Conservation (phyloP, 2,888 invertebrate genomes). For the Labia minor region DNA sequence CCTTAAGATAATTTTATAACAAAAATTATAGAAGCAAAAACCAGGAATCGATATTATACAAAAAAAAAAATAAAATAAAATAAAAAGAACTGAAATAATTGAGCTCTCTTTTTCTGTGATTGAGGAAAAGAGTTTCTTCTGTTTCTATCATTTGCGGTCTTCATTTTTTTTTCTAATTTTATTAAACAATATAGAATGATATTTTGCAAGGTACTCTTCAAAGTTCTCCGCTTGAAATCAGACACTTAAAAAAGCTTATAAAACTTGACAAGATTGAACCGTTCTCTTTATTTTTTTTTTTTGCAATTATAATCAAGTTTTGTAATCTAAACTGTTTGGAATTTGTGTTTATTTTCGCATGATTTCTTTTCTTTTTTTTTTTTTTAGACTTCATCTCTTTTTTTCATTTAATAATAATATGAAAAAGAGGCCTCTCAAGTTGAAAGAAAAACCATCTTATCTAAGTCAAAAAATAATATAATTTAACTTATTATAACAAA, state of each 20-base stretch:
- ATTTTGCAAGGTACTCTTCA: too few relatives aligned
- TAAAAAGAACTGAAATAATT: too few relatives aligned
- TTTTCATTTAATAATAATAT: not conserved
- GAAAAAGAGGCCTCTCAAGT: slow-evolving; percentile 2
- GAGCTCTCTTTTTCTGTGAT: too few relatives aligned
- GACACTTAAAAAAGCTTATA: slow-evolving; percentile 13
- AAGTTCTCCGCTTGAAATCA: not conserved
- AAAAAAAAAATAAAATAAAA: too few relatives aligned
- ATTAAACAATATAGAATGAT: too few relatives aligned
- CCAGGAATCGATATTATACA: too few relatives aligned
- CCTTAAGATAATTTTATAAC: too few relatives aligned
- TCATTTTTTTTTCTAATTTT: too few relatives aligned
- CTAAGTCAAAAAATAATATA: slow-evolving; percentile 3
- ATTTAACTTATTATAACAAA: slow-evolving; percentile 14
- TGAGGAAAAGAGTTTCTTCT: too few relatives aligned
- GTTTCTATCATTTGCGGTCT: too few relatives aligned
- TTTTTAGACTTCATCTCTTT: not conserved
- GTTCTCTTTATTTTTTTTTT: not conserved
- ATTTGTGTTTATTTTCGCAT: slow-evolving; percentile 13
- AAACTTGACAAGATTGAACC: not conserved
- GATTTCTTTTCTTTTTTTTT: not conserved
- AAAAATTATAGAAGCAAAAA: too few relatives aligned
- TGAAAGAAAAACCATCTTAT: not conserved
- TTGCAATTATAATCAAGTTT: slow-evolving; percentile 5
- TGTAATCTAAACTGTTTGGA: not conserved